These are phyloP conservation scores for Scomber japonicus DNA, from an alignment of 2,113 vertebrate genomes.

Conservation along the genomic window DNA sequence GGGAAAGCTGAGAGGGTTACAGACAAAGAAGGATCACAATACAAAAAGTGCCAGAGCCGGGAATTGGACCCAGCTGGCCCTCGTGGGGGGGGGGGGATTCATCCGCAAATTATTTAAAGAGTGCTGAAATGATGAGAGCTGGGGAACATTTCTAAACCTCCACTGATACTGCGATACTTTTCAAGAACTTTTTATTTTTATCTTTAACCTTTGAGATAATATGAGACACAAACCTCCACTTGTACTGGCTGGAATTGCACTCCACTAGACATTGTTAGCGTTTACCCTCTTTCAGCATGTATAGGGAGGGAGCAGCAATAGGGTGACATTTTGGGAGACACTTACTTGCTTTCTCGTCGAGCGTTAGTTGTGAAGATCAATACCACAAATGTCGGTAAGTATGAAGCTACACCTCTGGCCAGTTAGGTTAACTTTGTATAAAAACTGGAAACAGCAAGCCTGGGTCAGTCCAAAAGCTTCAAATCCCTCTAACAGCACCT, in stretches of 20 bases:
- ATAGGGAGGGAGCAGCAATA: too few relatives aligned
- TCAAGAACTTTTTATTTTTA: conserved; percentile 21
- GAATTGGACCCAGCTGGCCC: conserved; percentile 39
- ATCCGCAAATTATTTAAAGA: conserved; percentile 41
- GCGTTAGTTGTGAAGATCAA: too few relatives aligned
- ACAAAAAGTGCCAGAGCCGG: conserved; percentile 29
- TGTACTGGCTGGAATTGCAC: neutral
- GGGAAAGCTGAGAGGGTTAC: conserved; percentile 51
- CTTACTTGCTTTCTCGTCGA: too few relatives aligned
- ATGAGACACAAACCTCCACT: neutral
- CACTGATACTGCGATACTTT: conserved; percentile 9
- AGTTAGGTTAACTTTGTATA: too few relatives aligned
- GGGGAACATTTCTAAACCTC: conserved; percentile 7
- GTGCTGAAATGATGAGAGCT: conserved; percentile 9
- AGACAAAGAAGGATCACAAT: conserved; percentile 51
- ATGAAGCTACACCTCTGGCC: too few relatives aligned
- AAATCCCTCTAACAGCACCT: too few relatives aligned
- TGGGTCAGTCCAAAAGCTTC: too few relatives aligned
- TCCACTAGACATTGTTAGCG: neutral
- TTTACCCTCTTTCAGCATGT: too few relatives aligned
- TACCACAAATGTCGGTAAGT: too few relatives aligned
- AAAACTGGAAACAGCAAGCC: too few relatives aligned
- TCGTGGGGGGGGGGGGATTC: neutral
- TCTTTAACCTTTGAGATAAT: conserved; percentile 21
- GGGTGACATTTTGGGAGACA: too few relatives aligned